phyloP scores from a whole-genome alignment of 2,113 vertebrate genomes.

The Garra rufa region DNA sequence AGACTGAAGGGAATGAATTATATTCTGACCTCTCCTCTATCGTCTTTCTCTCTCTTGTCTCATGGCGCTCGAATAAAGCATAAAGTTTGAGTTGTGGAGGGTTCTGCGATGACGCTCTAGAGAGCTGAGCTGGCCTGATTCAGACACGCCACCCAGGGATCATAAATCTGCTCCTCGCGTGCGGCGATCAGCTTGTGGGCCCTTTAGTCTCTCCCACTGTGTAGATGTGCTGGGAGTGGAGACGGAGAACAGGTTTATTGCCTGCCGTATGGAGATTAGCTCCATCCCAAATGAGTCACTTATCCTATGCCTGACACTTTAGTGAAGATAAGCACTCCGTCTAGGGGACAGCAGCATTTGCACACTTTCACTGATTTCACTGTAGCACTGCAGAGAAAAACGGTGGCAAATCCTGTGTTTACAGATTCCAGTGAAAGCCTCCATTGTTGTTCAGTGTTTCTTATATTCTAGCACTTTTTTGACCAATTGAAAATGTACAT shows the following conservation, averaged over 20 bases:
- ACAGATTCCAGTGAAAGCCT: background rate
- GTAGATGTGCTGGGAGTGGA: slow-evolving; percentile 43
- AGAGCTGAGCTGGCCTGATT: slow-evolving; percentile 49
- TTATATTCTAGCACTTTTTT: background rate
- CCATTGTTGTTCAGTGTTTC: background rate
- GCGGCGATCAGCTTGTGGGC: slow-evolving; percentile 29
- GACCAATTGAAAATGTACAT: background rate
- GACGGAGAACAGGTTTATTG: slow-evolving; percentile 47
- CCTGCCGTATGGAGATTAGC: slow-evolving; percentile 38
- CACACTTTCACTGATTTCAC: slow-evolving; percentile 31
- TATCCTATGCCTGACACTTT: slow-evolving; percentile 24
- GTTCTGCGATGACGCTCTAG: slow-evolving; percentile 11
- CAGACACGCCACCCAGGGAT: slow-evolving; percentile 38
- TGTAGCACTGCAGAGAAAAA: slow-evolving; percentile 2
- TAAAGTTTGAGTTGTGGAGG: slow-evolving; percentile 38
- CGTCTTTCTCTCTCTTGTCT: background rate
- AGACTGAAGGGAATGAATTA: slow-evolving; percentile 16
- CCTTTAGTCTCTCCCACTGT: slow-evolving; percentile 38
- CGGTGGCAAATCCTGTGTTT: background rate
- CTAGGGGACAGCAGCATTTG: slow-evolving; percentile 19
- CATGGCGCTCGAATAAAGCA: slow-evolving; percentile 19
- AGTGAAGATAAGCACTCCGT: slow-evolving; percentile 40
- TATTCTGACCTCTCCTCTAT: slow-evolving; percentile 7
- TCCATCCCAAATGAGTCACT: slow-evolving; percentile 41
- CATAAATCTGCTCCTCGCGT: slow-evolving; percentile 52